A percentile compares a stretch with the other conserved stretches of the same genome.
phyloP scores from a whole-genome alignment of 2,888 invertebrate species.

The Ectemnius lituratus region DNA sequence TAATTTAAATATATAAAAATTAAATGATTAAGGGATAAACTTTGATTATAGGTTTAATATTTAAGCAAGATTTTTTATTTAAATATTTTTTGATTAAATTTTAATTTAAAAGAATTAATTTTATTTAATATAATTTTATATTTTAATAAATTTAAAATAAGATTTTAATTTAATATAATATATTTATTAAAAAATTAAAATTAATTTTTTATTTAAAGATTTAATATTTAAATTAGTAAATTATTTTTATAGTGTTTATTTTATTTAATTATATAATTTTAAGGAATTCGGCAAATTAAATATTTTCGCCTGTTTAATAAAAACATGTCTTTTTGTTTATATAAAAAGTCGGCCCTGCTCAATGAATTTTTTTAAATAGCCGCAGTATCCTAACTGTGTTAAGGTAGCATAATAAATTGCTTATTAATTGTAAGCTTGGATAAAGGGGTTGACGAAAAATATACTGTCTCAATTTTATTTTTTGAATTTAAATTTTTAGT shows the following conservation, averaged over 20 bases:
- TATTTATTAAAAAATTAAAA: neutral
- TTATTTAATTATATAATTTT: conserved; percentile 11
- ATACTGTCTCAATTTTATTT: conserved; percentile 18
- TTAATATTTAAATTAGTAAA: conserved; percentile 28
- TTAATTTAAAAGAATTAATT: too few species aligned
- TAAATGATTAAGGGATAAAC: neutral
- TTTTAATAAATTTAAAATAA: conserved; percentile 4
- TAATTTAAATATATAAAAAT: neutral
- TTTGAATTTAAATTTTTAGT: conserved; percentile 79
- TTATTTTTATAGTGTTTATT: conserved; percentile 20
- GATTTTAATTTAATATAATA: conserved; percentile 10
- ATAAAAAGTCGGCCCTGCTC: conserved; percentile 86
- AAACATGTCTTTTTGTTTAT: conserved; percentile 84
- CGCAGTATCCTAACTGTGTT: conserved; percentile 88
- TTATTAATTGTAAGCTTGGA: conserved; percentile 89
- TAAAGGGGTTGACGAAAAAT: conserved; percentile 84
- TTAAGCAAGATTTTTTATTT: too few species aligned
- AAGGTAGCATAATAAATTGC: conserved; percentile 91
- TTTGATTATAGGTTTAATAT: too few species aligned
- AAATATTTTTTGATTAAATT: too few species aligned
- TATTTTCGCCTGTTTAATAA: conserved; percentile 84
- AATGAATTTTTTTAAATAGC: conserved; percentile 86
- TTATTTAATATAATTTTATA: too few species aligned
- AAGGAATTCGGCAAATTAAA: conserved; percentile 24
- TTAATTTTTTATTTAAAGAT: conserved; percentile 32